Evolutionary conservation across 2,113 vertebrate genomes (phyloP).

Genomic region (Eupsittula cactorum): DNA sequence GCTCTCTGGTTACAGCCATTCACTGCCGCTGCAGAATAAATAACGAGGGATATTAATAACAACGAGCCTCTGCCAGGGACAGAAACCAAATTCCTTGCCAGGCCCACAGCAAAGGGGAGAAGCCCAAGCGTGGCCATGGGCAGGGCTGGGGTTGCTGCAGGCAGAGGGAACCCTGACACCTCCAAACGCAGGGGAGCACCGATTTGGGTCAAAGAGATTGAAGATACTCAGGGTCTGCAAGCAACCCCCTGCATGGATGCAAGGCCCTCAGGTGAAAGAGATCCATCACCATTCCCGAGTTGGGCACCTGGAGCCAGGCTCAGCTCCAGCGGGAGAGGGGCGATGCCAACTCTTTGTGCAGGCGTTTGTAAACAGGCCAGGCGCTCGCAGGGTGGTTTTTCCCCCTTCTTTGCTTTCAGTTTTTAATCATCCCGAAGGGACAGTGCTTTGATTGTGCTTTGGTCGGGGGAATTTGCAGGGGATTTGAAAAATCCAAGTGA

Average conservation of each 20-base stretch:
- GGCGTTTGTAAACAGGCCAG: not conserved
- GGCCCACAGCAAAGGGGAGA: not conserved
- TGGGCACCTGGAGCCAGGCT: not conserved
- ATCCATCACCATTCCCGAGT: accelerated
- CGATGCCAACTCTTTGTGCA: not conserved
- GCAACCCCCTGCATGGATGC: not conserved
- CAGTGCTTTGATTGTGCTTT: not conserved
- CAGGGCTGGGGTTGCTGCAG: not conserved
- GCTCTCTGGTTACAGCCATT: not conserved
- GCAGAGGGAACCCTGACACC: not conserved
- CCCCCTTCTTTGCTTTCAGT: not conserved
- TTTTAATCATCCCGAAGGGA: not conserved
- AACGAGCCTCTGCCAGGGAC: not conserved
- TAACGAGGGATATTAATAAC: slow-evolving; percentile 48
- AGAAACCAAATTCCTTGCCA: not conserved
- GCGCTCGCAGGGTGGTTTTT: not conserved
- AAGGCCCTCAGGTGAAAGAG: not conserved
- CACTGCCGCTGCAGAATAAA: not conserved
- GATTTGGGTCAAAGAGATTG: not conserved
- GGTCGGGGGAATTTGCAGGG: slow-evolving; percentile 6
- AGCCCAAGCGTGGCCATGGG: accelerated
- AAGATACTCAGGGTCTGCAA: accelerated
- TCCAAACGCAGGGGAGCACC: accelerated
- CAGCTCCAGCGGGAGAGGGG: not conserved
- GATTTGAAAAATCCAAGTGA: not conserved